Evolutionary conservation across 2,797 vertebrate genomes (phyloP).

Genomic region (Neomorphus geoffroyi): DNA sequence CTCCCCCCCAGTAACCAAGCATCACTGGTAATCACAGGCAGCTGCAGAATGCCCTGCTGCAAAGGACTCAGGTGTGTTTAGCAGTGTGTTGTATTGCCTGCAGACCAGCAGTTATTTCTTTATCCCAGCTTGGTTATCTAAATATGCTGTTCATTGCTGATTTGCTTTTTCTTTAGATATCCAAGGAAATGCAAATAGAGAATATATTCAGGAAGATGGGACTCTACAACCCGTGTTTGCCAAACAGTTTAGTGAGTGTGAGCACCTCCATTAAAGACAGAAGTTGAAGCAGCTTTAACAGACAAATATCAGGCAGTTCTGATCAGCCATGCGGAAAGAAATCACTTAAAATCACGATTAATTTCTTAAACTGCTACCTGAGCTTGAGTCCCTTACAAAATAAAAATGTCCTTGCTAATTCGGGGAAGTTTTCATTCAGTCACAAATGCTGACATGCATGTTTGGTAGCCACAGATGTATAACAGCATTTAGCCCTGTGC

Average conservation of each 20-base stretch:
- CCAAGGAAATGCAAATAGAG: neutral
- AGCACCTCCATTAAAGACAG: neutral
- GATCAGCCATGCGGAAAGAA: slow-evolving; percentile 17
- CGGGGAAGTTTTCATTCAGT: neutral
- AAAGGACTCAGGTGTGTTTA: neutral
- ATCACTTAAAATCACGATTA: slow-evolving; percentile 1
- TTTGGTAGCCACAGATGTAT: rapidly evolving
- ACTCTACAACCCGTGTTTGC: neutral
- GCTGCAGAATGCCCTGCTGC: neutral
- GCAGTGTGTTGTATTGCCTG: neutral
- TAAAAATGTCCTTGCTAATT: neutral
- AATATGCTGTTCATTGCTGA: neutral
- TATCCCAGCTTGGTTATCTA: neutral
- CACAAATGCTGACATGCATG: neutral
- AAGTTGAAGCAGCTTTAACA: neutral
- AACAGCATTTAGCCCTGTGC: neutral
- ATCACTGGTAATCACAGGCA: neutral
- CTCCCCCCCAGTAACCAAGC: rapidly evolving
- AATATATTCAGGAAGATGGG: neutral
- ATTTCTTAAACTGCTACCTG: neutral
- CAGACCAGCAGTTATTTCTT: neutral
- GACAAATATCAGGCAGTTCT: neutral
- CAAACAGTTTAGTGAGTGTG: neutral
- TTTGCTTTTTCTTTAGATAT: neutral
- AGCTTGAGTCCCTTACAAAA: neutral